Conservation (phyloP, 2,888 invertebrate genomes). For the Allolobophora icterica region DNA sequence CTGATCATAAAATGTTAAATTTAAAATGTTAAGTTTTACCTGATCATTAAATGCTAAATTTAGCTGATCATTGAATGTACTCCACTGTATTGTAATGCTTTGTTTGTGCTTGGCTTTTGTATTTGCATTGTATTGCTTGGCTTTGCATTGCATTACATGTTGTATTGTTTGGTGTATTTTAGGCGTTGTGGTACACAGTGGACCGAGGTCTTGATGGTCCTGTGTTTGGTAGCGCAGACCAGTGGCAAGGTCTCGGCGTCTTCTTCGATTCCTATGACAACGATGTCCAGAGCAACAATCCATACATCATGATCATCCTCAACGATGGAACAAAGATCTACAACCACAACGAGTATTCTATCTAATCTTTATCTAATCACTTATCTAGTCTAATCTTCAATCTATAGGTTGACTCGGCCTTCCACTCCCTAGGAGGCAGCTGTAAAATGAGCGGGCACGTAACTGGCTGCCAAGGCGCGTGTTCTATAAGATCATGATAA, state of each 20-base stretch:
- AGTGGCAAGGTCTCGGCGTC: constrained; percentile 91
- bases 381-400: neutral
- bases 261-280: constrained; percentile 99
- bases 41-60: too few species aligned
- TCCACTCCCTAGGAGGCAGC: too few species aligned
- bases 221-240: constrained; percentile 95
- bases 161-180: constrained; percentile 40
- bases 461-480: too few species aligned
- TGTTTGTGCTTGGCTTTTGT: neutral
- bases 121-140: neutral
- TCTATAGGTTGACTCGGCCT: too few species aligned
- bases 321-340: constrained; percentile 92
- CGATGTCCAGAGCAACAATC: constrained; percentile 76
- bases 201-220: constrained; percentile 87
- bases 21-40: too few species aligned
- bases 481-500: too few species aligned
- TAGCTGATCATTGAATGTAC: too few species aligned
- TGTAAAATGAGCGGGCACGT: too few species aligned
- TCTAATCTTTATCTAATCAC: neutral
- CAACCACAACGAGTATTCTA: constrained; percentile 84
- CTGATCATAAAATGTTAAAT: too few species aligned
- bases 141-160: neutral
- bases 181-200: constrained; percentile 94
- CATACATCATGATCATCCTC: constrained; percentile 88
- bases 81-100: too few species aligned